Conservation (phyloP, 2,113 vertebrate genomes). For the Picathartes gymnocephalus region DNA sequence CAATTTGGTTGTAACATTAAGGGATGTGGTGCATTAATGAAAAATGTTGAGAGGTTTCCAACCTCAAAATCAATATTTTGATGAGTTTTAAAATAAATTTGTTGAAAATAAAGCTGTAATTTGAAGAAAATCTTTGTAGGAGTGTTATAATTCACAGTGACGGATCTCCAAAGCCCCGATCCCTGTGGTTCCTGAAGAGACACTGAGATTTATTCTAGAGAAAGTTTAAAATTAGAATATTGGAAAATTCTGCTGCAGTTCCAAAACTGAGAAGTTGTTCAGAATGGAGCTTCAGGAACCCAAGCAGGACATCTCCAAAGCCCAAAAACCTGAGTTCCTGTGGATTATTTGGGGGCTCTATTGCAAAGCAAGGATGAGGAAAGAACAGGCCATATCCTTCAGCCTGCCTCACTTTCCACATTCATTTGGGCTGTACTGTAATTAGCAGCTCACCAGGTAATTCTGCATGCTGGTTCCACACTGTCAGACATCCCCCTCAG, state of each 20-base stretch:
- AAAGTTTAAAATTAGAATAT: not conserved
- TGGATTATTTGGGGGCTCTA: not conserved
- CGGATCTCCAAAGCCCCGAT: not conserved
- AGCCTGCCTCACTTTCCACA: not conserved
- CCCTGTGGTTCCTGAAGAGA: not conserved
- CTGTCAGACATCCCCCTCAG: not conserved
- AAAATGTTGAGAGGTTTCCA: not conserved
- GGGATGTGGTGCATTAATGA: not conserved
- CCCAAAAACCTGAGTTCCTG: accelerated
- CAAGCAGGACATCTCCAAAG: not conserved
- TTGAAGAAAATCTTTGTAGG: not conserved
- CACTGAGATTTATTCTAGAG: not conserved
- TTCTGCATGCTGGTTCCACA: not conserved
- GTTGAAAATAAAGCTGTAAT: not conserved
- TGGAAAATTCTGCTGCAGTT: not conserved
- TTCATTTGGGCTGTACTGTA: not conserved
- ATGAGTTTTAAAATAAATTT: not conserved
- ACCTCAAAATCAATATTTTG: not conserved
- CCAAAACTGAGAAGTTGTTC: not conserved
- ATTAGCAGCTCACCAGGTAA: not conserved
- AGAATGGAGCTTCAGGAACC: not conserved
- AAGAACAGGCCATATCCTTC: not conserved
- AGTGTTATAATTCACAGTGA: not conserved
- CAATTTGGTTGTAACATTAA: not conserved
- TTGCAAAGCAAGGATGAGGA: not conserved